Base-by-base conservation (phyloP, 2,113 vertebrate species). In the Coregonus clupeaformis region DNA sequence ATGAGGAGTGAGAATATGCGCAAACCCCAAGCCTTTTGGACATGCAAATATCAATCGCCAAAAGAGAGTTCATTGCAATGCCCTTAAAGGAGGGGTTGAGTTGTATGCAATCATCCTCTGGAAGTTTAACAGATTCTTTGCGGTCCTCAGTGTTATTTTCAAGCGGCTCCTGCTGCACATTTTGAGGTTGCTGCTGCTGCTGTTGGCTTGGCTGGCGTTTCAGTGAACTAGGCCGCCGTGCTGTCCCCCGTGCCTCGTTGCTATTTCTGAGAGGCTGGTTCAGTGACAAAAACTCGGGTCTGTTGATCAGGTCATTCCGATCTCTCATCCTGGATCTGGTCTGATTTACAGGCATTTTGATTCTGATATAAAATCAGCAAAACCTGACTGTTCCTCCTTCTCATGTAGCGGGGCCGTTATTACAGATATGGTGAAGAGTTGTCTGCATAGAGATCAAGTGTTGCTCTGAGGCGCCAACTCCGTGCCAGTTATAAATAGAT, bases 91-190 rank as follows among this genome's bases (percentile, higher is more conserved):
- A 95, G 0, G 97, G 97, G 86, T 98, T 97, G 49, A 98, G 94
- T 92, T 96, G 97, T 94, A 98, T 98, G 89, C 96, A 97, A 88
- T 98, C 96, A 87, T 97, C 96, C 81, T 97, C 96, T 0, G 96
- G 96, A 73, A 94, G 91, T 84, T 92, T 94, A 79, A 93, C 85
- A 0, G 91, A 91, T 20, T 95, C 95, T 83, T 93, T 89, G 2
- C 89, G 85, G 65, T 94, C 94, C 1, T 94, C 94, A 78, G 88
- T 63, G 45, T 59, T 90, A 18, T 52, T 52, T 0, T 86, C 87
- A 6, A n/a, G 76, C 0, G 89, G 69, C 32, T 89, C 80, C 5
- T 91, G 91, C 80, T 82, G 86, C 60, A 85, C 69, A 14, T 22
- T 80, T 9, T 88, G 85, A n/a, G 67, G 24, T 69, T 27, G 77